Evolutionary conservation across 2,113 vertebrate genomes (phyloP), one percentile per base, ranked within the genome.

Genomic region (Poeciliopsis prolifica): DNA sequence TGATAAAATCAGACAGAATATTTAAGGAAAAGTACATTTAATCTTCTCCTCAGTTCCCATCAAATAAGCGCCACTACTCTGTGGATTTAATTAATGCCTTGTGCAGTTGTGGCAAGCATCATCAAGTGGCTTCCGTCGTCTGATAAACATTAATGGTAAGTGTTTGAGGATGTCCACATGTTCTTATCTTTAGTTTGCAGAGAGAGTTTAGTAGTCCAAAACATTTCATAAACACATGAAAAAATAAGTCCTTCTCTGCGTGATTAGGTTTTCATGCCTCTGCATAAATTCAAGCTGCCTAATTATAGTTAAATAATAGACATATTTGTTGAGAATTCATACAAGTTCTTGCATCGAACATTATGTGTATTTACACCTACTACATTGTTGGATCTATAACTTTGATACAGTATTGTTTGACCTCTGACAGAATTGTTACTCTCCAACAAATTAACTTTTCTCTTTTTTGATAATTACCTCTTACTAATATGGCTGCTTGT

Each of bases 61-160:
- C 77, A 68, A 73, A 79, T 40, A 69, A n/a, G 68, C 74, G 65
- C 28, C 67, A 79, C 80, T 69, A 80, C 51, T 60, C 68, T 69
- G 54, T 60, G 61, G 68, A 75, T 92, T 88, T 73, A 90, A 86
- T 86, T 87, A 91, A 89, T 86, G 77, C 78, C 78, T 81, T 65
- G 22, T 71, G 15, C 62, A 74, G 68, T 31, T 74, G 30, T 44
- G 70, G 33, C 65, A 61, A 54, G 24, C 51, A 40, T 70, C 35
- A 77, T 73, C 9, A 64, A 70, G 65, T 33, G 35, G 73, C 70
- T 70, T 79, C 51, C n/a, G 15, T 67, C 6, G 40, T 17, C 48
- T 54, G n/a, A 80, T 82, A 44, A 78, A 80, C 63, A 73, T 33
- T 51, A 65, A 80, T 74, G 77, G 74, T 60, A 80, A 73, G 51